Percentiles rank a stretch among this genome's conserved stretches.
Evolutionary conservation across 2,113 vertebrate species (phyloP).

Genomic region (Perognathus longimembris): DNA sequence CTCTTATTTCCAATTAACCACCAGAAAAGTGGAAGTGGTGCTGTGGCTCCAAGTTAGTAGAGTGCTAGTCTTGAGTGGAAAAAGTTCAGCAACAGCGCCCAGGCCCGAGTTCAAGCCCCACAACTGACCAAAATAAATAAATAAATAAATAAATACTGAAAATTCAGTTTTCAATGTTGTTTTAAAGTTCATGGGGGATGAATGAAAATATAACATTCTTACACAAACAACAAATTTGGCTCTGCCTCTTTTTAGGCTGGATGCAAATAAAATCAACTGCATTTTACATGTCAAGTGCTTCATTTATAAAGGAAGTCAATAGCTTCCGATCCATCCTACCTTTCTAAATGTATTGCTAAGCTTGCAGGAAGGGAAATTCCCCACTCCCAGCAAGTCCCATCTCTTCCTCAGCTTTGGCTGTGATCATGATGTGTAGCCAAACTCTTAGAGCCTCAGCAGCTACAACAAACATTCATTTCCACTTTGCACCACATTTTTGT

Average conservation of each 20-base stretch:
- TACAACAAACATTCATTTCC: background rate
- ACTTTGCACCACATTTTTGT: background rate
- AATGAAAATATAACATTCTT: background rate
- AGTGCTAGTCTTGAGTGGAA: no score
- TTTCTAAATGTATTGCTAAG: background rate
- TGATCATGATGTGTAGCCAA: background rate
- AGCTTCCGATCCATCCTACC: background rate
- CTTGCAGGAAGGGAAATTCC: background rate
- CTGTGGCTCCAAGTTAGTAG: no score
- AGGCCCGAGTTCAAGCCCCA: no score
- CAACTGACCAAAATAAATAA: no score
- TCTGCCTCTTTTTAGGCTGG: slow-evolving; percentile 21
- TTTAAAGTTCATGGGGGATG: background rate
- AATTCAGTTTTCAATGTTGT: slow-evolving; percentile 7
- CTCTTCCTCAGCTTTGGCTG: background rate
- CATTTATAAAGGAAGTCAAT: background rate
- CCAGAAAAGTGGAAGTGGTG: no score
- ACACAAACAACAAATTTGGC: background rate
- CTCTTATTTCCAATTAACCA: no score
- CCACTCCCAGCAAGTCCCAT: background rate
- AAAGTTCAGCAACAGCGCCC: no score
- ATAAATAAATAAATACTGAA: background rate
- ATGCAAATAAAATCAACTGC: background rate
- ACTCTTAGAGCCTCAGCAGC: background rate
- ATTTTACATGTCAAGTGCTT: background rate